Percentiles rank a stretch among this genome's conserved stretches.
Evolutionary conservation across 2,113 vertebrate genomes (phyloP).

Genomic region (Leucosticte australis): DNA sequence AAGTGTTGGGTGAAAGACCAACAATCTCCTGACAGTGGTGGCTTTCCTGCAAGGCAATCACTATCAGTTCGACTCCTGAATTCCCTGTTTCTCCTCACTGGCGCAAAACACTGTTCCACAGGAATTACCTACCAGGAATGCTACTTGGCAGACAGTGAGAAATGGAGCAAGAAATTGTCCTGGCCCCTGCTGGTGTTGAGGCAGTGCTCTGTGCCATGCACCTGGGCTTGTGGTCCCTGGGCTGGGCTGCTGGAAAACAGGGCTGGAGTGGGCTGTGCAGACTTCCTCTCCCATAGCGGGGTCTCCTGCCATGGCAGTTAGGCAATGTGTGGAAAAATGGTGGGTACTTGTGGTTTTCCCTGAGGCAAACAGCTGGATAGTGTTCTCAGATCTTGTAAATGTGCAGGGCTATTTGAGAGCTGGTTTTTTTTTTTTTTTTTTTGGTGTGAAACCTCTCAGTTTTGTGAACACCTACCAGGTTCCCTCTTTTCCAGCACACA

Average conservation of each 20-base stretch:
- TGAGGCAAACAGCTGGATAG: not conserved
- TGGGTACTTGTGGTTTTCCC: not conserved
- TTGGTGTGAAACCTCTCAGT: not conserved
- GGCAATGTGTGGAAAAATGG: not conserved
- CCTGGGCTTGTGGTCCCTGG: not conserved
- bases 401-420: not conserved
- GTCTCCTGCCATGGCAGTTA: not conserved
- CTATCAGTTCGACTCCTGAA: not conserved
- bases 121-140: not conserved
- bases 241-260: not conserved
- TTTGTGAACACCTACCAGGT: not conserved
- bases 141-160: not conserved
- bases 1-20: not conserved
- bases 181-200: not conserved
- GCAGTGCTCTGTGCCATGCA: not conserved
- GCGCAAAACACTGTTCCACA: not conserved
- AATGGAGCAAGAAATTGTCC: not conserved
- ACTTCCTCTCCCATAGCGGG: fast-evolving
- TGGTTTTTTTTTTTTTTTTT: not conserved
- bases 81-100: not conserved
- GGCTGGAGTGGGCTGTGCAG: not conserved
- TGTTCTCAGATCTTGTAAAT: not conserved
- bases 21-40: not conserved
- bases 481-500: not conserved
- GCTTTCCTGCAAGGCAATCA: not conserved